Base-by-base conservation (phyloP, 2,113 vertebrate genomes). In the Anguilla japonica region DNA sequence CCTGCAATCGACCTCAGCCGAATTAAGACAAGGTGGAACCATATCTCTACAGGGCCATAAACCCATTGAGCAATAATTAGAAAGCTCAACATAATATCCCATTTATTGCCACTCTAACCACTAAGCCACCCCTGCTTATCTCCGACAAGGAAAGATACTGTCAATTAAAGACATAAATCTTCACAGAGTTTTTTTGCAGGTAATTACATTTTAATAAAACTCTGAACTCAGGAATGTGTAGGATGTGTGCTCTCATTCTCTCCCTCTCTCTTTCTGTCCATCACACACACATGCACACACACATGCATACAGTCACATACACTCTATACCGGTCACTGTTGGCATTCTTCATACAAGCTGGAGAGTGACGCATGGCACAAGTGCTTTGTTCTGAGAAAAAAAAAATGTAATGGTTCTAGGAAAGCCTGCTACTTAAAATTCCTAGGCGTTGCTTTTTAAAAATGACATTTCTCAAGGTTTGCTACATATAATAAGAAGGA, bases 21-120 rank as follows among this genome's bases (percentile, higher is more conserved):
- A 90, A 91, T 91, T 91, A 91, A 91, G 91, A 92, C 91, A 91
- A 89, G 80, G 15, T 20, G 5, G 20, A 85, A 8, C 39, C 81
- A 82, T 89, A 89, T 86, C 78, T 40, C 84, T 86, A 85, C 5
- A 83, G 86, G 83, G 71, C 79, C 84, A 90, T 91, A 91, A 91
- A 91, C 82, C 39, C 89, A 89, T 90, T 85, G 86, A 88, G 87
- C 43, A 75, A 89, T 91, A 89, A 88, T 90, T 90, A 86, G 81
- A 87, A 81, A 90, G 86, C 83, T 88, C 88, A 79, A 88, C 81
- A 86, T 86, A 78, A 80, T 83, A 79, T 84, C 20, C n/a, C 43
- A 87, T 87, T 88, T 88, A 87, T 79, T 75, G 78, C 82, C 57
- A 80, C n/a, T 34, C 80, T 60, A 83, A 63, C 26, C 79, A 81